A percentile compares a stretch with the other conserved stretches of the same genome.
Evolutionary conservation across 2,113 vertebrate genomes (phyloP).

Genomic region (Albula goreensis): DNA sequence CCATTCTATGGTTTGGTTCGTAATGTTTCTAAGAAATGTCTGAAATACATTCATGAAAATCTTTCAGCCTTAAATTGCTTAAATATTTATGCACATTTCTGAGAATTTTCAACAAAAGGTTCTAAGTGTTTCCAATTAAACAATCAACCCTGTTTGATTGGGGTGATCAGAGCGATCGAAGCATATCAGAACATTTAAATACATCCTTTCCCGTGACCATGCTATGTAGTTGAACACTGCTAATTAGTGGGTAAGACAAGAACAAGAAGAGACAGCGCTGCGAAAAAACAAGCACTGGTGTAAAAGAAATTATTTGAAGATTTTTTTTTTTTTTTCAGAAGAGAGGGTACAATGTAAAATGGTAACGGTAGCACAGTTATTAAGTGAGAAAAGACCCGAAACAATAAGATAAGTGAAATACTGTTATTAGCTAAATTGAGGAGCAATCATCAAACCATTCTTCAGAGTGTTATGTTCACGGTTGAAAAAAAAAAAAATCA

Average conservation of each 20-base stretch:
- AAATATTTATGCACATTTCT: too few species aligned
- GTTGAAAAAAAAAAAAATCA: not conserved
- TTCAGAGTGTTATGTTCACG: not conserved
- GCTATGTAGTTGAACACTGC: not conserved
- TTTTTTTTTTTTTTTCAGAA: not conserved
- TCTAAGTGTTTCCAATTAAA: too few species aligned
- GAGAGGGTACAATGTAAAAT: not conserved
- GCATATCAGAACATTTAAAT: not conserved
- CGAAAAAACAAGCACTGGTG: not conserved
- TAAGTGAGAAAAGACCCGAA: not conserved
- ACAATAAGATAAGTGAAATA: not conserved
- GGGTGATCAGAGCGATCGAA: not conserved
- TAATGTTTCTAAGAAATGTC: too few species aligned
- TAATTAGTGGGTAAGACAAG: not conserved
- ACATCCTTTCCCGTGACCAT: not conserved
- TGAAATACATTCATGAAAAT: too few species aligned
- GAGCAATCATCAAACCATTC: not conserved
- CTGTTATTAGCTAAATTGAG: not conserved
- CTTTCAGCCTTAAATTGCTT: too few species aligned
- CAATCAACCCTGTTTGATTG: not conserved
- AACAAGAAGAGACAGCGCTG: not conserved
- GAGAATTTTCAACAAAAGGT: too few species aligned
- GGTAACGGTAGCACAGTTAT: not conserved
- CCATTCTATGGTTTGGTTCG: too few species aligned
- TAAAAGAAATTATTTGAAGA: constrained; percentile 2